phyloP scores from a whole-genome alignment of 2,797 vertebrate species.

The Cyprinella venusta region DNA sequence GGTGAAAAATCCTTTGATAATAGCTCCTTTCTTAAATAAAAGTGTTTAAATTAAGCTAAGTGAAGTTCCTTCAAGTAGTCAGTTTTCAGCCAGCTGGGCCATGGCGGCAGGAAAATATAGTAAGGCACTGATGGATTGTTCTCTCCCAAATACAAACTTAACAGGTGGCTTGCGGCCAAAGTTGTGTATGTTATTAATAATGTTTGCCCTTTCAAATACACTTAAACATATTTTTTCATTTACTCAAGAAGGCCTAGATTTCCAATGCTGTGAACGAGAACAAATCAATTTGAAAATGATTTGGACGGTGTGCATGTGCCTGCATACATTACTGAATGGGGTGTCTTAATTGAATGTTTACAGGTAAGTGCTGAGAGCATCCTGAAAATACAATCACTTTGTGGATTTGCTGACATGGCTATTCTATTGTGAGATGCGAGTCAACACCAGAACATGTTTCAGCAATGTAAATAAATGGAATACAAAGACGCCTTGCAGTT shows the following conservation, averaged over 20 bases:
- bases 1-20: neutral
- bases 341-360: constrained; percentile 66
- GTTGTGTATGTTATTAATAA: constrained; percentile 87
- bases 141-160: constrained; percentile 70
- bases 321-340: constrained; percentile 51
- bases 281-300: constrained; percentile 66
- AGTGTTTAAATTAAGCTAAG: constrained; percentile 11
- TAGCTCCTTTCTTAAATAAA: neutral
- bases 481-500: constrained; percentile 11
- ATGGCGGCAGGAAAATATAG: constrained; percentile 7
- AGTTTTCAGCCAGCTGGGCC: constrained; percentile 14
- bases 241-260: constrained; percentile 62
- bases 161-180: constrained; percentile 73
- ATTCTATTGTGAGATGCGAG: constrained; percentile 64
- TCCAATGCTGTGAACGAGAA: constrained; percentile 63
- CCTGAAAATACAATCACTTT: constrained; percentile 49
- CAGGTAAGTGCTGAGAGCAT: constrained; percentile 66
- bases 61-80: constrained; percentile 7
- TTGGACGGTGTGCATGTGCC: constrained; percentile 55
- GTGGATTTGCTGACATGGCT: constrained; percentile 66
- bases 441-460: constrained; percentile 4
- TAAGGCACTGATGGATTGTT: constrained; percentile 73
- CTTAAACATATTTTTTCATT: constrained; percentile 70
- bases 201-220: constrained; percentile 79
- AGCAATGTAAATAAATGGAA: constrained; percentile 21